Percentiles rank a stretch among this genome's conserved stretches.
Conservation (phyloP, 2,888 invertebrate species). For the Luperina nickerlii region DNA sequence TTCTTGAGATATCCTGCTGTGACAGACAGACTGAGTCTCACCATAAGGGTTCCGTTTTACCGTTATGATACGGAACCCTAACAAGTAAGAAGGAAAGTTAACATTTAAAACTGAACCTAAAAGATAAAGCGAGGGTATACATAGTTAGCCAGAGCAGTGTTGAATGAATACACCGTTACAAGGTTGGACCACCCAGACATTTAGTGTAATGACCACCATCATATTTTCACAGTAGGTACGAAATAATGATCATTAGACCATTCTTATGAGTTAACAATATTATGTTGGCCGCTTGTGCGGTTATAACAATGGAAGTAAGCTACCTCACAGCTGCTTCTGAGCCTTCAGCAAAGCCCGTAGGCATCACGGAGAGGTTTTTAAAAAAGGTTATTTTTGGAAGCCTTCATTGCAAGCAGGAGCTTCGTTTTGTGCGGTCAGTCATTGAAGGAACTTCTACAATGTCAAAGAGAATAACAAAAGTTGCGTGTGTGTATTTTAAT, state of each 20-base stretch:
- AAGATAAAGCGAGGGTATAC: not conserved
- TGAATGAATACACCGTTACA: not conserved
- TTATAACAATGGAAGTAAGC: slow-evolving; percentile 4
- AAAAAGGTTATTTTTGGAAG: not conserved
- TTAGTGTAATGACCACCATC: slow-evolving; percentile 7
- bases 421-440: slow-evolving; percentile 11
- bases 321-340: slow-evolving; percentile 16
- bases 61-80: too few species aligned
- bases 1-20: too few species aligned
- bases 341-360: not conserved
- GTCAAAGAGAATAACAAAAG: not conserved
- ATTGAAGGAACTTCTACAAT: not conserved
- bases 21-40: too few species aligned
- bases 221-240: not conserved
- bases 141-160: not conserved
- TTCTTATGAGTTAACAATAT: slow-evolving; percentile 8
- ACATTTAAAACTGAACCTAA: not conserved
- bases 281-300: not conserved
- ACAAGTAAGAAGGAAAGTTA: not conserved
- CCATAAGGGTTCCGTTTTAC: too few species aligned
- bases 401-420: not conserved
- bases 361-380: slow-evolving; percentile 21
- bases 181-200: not conserved
- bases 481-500: not conserved
- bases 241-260: slow-evolving; percentile 11